Percentiles rank a stretch among this genome's conserved stretches.
Evolutionary conservation across 2,797 vertebrate species (phyloP).

Genomic region (Typhlichthys subterraneus): DNA sequence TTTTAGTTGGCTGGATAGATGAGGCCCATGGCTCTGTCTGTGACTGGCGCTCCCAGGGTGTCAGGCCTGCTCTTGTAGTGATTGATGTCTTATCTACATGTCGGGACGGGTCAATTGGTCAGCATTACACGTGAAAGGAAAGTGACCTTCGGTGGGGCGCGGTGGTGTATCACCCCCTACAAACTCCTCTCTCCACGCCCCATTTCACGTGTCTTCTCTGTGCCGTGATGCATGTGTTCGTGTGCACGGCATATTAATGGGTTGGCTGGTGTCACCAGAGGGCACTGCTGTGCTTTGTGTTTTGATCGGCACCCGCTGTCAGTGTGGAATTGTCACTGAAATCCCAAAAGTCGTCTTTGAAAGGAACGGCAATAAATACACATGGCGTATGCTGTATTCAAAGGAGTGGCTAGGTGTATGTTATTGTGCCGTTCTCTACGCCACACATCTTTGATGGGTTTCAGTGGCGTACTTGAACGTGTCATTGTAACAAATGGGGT

Average conservation of each 20-base stretch:
- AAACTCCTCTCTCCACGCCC: slow-evolving; percentile 30
- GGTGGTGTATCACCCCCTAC: slow-evolving; percentile 22
- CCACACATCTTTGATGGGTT: too few relatives aligned
- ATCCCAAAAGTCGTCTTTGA: slow-evolving; percentile 25
- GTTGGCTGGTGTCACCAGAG: slow-evolving; percentile 76
- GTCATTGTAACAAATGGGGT: too few relatives aligned
- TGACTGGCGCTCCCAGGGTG: slow-evolving; percentile 48
- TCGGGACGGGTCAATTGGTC: slow-evolving; percentile 64
- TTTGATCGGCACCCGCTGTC: slow-evolving; percentile 53
- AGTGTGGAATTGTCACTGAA: slow-evolving; percentile 46
- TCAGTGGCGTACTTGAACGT: too few relatives aligned
- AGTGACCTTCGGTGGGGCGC: slow-evolving; percentile 56
- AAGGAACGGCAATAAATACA: slow-evolving; percentile 7
- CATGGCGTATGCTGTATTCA: background rate
- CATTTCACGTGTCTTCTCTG: slow-evolving; percentile 36
- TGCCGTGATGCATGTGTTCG: slow-evolving; percentile 27
- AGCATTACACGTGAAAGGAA: slow-evolving; percentile 64
- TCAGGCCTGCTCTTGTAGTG: slow-evolving; percentile 50
- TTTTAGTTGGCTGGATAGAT: slow-evolving; percentile 45
- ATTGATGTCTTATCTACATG: slow-evolving; percentile 62
- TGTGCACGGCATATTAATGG: slow-evolving; percentile 63
- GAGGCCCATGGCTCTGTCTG: slow-evolving; percentile 49
- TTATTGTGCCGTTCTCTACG: too few relatives aligned
- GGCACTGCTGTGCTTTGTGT: slow-evolving; percentile 76
- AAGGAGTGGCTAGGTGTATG: too few relatives aligned